Base-by-base conservation (phyloP, 2,797 vertebrate genomes). In the Nannoperca australis region DNA sequence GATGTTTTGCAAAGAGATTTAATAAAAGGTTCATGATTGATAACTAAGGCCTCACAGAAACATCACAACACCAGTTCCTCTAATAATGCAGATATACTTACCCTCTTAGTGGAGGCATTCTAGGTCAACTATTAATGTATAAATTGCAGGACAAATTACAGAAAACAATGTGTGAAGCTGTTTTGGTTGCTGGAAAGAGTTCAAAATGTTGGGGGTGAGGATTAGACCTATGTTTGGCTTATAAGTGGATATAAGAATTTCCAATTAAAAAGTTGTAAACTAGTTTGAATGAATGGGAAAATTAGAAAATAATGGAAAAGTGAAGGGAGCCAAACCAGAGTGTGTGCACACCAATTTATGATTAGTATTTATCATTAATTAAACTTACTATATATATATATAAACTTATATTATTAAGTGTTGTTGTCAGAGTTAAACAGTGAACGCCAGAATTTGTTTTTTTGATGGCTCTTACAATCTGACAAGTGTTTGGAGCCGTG, bases 101-200 rank as follows among this genome's bases (percentile, higher is more conserved):
- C 30, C 14, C 18, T 58, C 59, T 79, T 30, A 27, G 17, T 47
- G 58, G 44, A 77, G 30, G 44, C 20, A 55, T 50, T 30, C 10
- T 17, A 36, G 14, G 70, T 76, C 32, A 78, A 40, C 70, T 65
- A 62, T 63, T 65, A 63, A 34, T 64, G 4, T 17, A 42, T 27
- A 5, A 53, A 45, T 75, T 66, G 69, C 58, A 69, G 51, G 20
- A 30, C 3, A 11, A 45, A 70, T 66, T 64, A 53, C 36, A 69
- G 62, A 70, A 80, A 82, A 54, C 45, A 62, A 78, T 83, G 65
- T 83, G 42, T 36, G 59, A 60, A 50, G 27, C 55, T 58, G 59
- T 65, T 79, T 61, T 34, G 15, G 44, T 67, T 58, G 68, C 60
- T 54, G 32, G 38, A 58, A 61, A 70, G 49, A 58, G 32, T 55